These are phyloP conservation scores for Nematostella vectensis DNA, from an alignment of 92 coral and sea anemone genomes.

Conservation along the genomic window DNA sequence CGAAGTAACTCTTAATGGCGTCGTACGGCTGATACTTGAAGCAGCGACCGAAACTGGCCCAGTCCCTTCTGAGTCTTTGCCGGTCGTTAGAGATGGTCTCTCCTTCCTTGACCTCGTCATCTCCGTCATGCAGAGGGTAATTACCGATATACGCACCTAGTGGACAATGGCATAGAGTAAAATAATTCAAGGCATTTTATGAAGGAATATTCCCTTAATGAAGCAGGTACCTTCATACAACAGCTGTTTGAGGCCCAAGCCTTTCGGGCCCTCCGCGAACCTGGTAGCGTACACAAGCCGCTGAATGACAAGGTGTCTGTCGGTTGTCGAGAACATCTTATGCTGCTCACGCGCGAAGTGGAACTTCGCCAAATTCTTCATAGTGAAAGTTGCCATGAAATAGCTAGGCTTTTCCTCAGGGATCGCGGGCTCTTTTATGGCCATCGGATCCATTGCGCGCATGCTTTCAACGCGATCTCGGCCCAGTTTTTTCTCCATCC, in stretches of 20 bases:
- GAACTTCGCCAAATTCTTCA: conserved; percentile 32
- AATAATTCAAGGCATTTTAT: no score
- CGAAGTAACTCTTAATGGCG: conserved; percentile 73
- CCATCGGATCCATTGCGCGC: conserved; percentile 46
- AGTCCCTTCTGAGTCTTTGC: conserved; percentile 67
- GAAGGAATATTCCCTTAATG: not conserved
- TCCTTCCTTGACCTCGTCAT: conserved; percentile 27
- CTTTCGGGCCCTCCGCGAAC: conserved; percentile 51
- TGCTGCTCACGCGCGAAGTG: not conserved
- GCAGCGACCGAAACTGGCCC: conserved; percentile 82
- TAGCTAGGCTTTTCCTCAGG: conserved; percentile 34
- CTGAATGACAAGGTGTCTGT: conserved; percentile 45
- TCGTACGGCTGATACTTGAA: conserved; percentile 81
- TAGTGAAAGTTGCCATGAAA: conserved; percentile 72
- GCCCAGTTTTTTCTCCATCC: conserved; percentile 42
- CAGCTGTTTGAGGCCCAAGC: conserved; percentile 56
- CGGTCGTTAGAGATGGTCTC: conserved; percentile 56
- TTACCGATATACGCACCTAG: conserved; percentile 44
- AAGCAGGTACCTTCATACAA: conserved; percentile 29
- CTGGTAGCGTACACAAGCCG: conserved; percentile 46
- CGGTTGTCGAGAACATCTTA: conserved; percentile 1
- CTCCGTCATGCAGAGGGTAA: conserved; percentile 77
- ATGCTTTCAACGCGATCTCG: conserved; percentile 26
- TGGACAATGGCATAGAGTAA: not conserved
- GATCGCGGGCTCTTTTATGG: conserved; percentile 35